phyloP scores from a whole-genome alignment of 2,797 vertebrate genomes.

The Tokudaia muenninki region DNA sequence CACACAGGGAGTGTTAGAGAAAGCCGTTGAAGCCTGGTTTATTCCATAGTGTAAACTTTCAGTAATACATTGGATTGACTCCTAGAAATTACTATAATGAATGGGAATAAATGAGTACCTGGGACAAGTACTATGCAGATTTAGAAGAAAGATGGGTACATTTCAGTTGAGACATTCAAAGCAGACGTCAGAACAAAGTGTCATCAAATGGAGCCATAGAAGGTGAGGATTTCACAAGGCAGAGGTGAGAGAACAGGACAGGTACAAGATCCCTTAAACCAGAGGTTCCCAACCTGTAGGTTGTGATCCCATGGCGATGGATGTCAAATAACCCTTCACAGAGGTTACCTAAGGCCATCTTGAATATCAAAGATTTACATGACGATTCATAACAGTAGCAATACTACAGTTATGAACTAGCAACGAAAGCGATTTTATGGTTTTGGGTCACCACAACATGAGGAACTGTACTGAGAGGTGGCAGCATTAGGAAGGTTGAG shows the following conservation, averaged over 20 bases:
- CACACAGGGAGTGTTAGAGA: background rate
- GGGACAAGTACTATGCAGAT: background rate
- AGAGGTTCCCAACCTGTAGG: background rate
- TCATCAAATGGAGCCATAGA: background rate
- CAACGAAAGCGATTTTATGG: background rate
- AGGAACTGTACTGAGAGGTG: background rate
- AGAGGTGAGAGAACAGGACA: background rate
- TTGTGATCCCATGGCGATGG: background rate
- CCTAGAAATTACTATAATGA: constrained; percentile 6
- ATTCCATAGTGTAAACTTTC: background rate
- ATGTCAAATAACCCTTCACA: background rate
- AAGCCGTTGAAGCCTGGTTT: background rate
- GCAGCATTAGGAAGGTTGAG: background rate
- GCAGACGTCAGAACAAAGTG: background rate
- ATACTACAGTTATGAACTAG: background rate
- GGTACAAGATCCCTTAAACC: background rate
- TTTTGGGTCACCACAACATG: background rate
- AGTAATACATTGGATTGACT: background rate
- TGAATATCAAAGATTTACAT: background rate
- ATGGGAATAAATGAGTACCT: background rate
- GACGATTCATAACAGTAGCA: background rate
- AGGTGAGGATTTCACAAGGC: background rate
- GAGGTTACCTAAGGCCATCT: background rate
- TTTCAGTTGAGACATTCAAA: background rate
- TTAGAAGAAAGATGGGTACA: background rate